phyloP scores from a whole-genome alignment of 2,113 vertebrate species.

The Gallinago jamesoni region DNA sequence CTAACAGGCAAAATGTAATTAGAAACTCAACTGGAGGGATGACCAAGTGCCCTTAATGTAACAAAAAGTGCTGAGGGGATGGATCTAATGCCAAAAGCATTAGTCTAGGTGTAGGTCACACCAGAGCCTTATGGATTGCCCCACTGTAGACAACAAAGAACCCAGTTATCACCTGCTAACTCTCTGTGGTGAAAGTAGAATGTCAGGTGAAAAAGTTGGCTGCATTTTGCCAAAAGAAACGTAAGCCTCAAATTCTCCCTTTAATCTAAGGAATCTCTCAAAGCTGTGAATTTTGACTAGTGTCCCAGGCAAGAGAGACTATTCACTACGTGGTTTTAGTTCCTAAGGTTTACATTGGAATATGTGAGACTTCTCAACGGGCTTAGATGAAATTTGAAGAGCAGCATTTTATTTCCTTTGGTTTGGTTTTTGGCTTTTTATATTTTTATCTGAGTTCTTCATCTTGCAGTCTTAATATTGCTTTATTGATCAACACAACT shows the following conservation, averaged over 20 bases:
- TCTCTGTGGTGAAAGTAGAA: not conserved
- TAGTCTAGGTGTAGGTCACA: not conserved
- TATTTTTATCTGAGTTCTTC: not conserved
- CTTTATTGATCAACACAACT: not conserved
- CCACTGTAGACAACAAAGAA: not conserved
- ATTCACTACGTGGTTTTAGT: not conserved
- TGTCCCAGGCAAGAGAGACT: not conserved
- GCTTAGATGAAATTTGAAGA: not conserved
- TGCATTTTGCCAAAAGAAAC: not conserved
- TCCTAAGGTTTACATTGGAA: not conserved
- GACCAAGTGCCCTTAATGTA: not conserved
- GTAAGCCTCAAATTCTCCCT: not conserved
- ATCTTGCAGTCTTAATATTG: not conserved
- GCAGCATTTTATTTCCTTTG: not conserved
- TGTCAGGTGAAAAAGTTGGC: not conserved
- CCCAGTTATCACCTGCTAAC: not conserved
- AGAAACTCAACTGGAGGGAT: not conserved
- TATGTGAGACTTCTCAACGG: not conserved
- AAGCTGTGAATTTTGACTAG: not conserved
- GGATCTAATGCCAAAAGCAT: not conserved
- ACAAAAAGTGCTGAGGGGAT: not conserved
- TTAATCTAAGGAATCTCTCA: not conserved
- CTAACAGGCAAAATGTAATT: not conserved
- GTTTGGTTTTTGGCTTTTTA: not conserved
- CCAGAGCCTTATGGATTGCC: not conserved